phyloP scores from a whole-genome alignment of 2,888 invertebrate species.

The Nomada flava region DNA sequence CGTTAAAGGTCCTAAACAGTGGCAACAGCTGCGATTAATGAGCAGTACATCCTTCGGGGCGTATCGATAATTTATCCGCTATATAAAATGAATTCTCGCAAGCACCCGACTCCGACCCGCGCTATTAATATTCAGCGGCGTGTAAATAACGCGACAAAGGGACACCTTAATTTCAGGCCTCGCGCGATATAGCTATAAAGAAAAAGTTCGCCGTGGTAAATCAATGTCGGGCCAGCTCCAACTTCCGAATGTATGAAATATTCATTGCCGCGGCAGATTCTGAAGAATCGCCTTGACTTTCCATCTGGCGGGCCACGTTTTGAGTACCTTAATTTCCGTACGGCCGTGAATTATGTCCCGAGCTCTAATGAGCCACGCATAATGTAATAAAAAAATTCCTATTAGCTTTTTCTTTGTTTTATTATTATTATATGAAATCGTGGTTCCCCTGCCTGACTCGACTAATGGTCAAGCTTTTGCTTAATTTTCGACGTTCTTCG shows the following conservation, averaged over 20 bases:
- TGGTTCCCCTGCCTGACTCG: no score
- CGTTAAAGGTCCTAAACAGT: constrained; percentile 44
- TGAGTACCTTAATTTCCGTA: constrained; percentile 64
- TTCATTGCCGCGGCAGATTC: constrained; percentile 50
- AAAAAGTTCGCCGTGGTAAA: constrained; percentile 24
- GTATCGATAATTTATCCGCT: constrained; percentile 43
- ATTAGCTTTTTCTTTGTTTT: constrained; percentile 27
- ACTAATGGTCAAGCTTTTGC: no score
- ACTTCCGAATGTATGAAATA: constrained; percentile 60
- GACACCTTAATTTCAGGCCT: constrained; percentile 37
- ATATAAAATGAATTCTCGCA: constrained; percentile 19
- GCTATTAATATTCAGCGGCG: constrained; percentile 37
- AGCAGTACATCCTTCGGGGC: constrained; percentile 19
- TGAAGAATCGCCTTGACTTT: constrained; percentile 58
- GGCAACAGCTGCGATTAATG: constrained; percentile 48
- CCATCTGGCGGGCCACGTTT: constrained; percentile 51
- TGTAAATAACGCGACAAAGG: constrained; percentile 45
- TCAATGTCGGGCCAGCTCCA: constrained; percentile 22
- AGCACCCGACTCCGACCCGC: not conserved
- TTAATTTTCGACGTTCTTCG: no score
- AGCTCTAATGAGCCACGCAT: constrained; percentile 69
- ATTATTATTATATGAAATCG: not conserved
- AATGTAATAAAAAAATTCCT: constrained; percentile 70
- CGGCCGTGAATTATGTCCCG: constrained; percentile 64
- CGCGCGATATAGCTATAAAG: not conserved